Conservation (phyloP, 2,888 invertebrate genomes). For the Sycophila texana region DNA sequence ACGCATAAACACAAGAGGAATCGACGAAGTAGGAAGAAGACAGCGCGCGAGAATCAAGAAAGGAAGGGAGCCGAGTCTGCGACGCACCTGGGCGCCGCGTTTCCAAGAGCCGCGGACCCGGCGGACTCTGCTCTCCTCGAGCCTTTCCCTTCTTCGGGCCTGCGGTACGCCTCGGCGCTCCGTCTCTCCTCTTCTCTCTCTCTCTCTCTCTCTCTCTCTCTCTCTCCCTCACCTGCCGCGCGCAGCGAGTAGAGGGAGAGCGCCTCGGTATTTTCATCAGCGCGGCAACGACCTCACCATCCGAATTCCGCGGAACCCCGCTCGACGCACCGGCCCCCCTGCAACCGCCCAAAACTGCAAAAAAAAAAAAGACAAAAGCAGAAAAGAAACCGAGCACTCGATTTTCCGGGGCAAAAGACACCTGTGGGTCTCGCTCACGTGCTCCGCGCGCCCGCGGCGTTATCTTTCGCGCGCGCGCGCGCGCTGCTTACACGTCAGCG, state of each 20-base stretch:
- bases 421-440: too few species aligned
- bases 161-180: constrained; percentile 55
- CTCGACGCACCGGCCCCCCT: too few species aligned
- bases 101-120: constrained; percentile 60
- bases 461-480: constrained; percentile 10
- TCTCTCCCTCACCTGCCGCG: constrained; percentile 11
- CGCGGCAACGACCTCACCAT: constrained; percentile 47
- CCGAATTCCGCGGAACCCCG: constrained; percentile 39
- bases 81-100: constrained; percentile 66
- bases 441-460: constrained; percentile 9
- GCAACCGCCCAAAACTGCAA: too few species aligned
- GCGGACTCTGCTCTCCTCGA: constrained; percentile 59
- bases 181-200: constrained; percentile 58
- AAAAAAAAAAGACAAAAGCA: too few species aligned
- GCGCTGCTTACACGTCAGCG: background rate
- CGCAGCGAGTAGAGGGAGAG: constrained; percentile 28
- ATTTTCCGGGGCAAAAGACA: too few species aligned
- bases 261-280: constrained; percentile 45
- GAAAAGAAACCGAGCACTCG: too few species aligned
- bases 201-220: constrained; percentile 42
- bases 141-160: constrained; percentile 70
- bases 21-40: constrained; percentile 31
- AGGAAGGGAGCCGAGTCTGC: constrained; percentile 58
- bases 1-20: too few species aligned
- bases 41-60: constrained; percentile 16